phyloP scores from a whole-genome alignment of 2,888 invertebrate species.

The Philereme vetulata region DNA sequence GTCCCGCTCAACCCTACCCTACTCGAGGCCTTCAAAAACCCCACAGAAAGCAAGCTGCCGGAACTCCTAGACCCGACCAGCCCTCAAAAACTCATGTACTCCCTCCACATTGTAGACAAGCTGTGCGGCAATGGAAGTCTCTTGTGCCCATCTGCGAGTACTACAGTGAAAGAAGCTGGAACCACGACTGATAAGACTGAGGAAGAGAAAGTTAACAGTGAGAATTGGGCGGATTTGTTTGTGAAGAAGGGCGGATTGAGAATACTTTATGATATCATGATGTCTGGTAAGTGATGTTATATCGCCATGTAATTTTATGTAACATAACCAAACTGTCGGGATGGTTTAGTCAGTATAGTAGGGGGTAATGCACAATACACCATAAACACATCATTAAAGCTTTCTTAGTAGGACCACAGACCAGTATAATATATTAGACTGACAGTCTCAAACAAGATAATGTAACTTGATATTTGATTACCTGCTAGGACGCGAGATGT shows the following conservation, averaged over 20 bases:
- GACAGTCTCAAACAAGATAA: too few relatives aligned
- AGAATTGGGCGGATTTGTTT: constrained; percentile 90
- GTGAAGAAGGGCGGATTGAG: constrained; percentile 94
- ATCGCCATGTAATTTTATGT: neutral
- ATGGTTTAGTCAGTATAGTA: too few relatives aligned
- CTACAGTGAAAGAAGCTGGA: constrained; percentile 60
- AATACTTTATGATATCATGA: constrained; percentile 95
- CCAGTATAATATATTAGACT: too few relatives aligned
- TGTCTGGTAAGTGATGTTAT: constrained; percentile 85
- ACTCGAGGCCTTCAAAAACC: constrained; percentile 91
- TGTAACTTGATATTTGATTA: too few relatives aligned
- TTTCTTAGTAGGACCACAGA: too few relatives aligned
- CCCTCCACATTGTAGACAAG: constrained; percentile 91
- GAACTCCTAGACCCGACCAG: constrained; percentile 93
- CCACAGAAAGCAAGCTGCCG: constrained; percentile 86
- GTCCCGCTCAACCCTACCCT: constrained; percentile 95
- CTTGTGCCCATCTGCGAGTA: constrained; percentile 12
- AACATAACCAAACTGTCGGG: too few relatives aligned
- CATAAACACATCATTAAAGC: too few relatives aligned
- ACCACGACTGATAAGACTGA: constrained; percentile 60
- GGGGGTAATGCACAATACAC: too few relatives aligned
- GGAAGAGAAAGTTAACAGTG: constrained; percentile 62
- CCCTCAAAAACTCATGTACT: constrained; percentile 97
- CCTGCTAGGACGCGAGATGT: too few relatives aligned
- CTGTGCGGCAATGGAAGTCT: constrained; percentile 61